Conservation (phyloP, 2,888 invertebrate species). For the Drosophila kambysellisi region DNA sequence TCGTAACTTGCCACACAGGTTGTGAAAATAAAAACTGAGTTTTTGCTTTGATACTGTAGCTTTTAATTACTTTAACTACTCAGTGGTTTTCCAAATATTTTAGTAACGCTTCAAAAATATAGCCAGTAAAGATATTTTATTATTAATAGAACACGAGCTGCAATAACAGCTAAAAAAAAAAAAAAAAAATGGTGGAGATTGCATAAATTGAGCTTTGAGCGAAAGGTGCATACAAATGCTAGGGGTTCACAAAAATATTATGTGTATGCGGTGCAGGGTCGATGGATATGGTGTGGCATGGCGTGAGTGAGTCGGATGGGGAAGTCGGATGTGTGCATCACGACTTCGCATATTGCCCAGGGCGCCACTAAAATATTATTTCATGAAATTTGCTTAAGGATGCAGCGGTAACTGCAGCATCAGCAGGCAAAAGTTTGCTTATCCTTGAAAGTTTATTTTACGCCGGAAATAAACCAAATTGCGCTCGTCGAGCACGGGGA, state of each 20-base stretch:
- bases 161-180: slow-evolving; percentile 14
- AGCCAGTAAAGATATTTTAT: slow-evolving; percentile 27
- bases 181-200: slow-evolving; percentile 9
- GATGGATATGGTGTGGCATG: slow-evolving; percentile 7
- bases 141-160: slow-evolving; percentile 25
- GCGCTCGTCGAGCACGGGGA: slow-evolving; percentile 50
- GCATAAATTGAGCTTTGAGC: slow-evolving; percentile 59
- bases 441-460: slow-evolving; percentile 80
- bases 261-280: slow-evolving; percentile 32
- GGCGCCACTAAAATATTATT: slow-evolving; percentile 80
- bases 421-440: slow-evolving; percentile 72
- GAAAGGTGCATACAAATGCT: slow-evolving; percentile 63
- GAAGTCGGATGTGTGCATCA: slow-evolving; percentile 59
- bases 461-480: slow-evolving; percentile 80
- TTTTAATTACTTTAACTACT: slow-evolving; percentile 60
- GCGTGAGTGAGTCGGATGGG: slow-evolving; percentile 12
- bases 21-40: slow-evolving; percentile 5
- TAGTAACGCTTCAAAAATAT: slow-evolving; percentile 52
- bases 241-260: slow-evolving; percentile 67
- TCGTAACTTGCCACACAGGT: not conserved
- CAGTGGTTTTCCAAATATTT: slow-evolving; percentile 51
- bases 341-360: slow-evolving; percentile 74
- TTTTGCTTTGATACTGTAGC: slow-evolving; percentile 9
- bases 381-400: slow-evolving; percentile 79
- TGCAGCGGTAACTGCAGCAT: slow-evolving; percentile 51